Percentiles rank a stretch among this genome's conserved stretches.
phyloP scores from a whole-genome alignment of 2,113 vertebrate species.

The Paraplagusia blochii region DNA sequence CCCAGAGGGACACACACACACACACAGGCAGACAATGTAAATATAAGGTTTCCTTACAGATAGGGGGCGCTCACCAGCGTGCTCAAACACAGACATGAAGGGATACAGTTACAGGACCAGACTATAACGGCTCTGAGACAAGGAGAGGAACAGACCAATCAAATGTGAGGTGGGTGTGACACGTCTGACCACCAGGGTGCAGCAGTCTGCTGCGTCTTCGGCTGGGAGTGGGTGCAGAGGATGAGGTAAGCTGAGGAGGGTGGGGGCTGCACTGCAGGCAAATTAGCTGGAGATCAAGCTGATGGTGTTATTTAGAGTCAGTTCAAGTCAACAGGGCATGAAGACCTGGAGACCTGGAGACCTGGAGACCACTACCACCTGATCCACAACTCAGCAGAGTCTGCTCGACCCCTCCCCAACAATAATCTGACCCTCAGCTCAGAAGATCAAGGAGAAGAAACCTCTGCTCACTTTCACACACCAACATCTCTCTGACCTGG shows the following conservation, averaged over 20 bases:
- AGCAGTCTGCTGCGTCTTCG: neutral
- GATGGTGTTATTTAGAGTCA: slow-evolving; percentile 16
- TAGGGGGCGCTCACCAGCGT: neutral
- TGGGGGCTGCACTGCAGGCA: neutral
- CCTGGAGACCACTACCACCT: no score
- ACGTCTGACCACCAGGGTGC: no score
- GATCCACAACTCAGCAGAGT: no score
- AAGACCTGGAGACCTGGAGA: no score
- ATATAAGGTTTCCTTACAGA: neutral
- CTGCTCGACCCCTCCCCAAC: neutral
- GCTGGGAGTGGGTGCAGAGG: slow-evolving; percentile 11
- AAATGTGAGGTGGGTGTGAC: no score
- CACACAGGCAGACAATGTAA: neutral
- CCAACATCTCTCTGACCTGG: no score
- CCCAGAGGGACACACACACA: neutral
- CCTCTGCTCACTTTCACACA: no score
- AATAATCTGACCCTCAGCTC: neutral
- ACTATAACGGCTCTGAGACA: no score
- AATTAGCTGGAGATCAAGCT: neutral
- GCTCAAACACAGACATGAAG: no score
- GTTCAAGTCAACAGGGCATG: no score
- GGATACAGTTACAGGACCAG: no score
- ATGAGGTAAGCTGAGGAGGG: neutral
- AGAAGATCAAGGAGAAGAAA: neutral
- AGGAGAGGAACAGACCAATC: no score